phyloP scores from a whole-genome alignment of 92 coral and sea anemone genomes.

The Paragorgia papillata region DNA sequence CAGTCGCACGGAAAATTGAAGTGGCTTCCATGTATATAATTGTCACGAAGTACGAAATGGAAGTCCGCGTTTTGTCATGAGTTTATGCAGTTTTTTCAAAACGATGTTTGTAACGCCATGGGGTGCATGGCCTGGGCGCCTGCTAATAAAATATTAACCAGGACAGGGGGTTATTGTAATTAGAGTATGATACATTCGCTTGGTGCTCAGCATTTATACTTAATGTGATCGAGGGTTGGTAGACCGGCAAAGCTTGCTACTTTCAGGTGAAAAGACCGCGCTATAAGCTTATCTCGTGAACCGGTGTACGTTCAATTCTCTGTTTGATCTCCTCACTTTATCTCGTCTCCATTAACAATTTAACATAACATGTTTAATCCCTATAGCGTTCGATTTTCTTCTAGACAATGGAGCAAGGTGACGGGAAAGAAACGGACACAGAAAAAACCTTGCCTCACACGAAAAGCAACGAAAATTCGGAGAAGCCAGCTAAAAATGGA shows the following conservation, averaged over 20 bases:
- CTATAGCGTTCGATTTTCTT: neutral
- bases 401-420: neutral
- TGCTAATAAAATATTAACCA: neutral
- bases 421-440: neutral
- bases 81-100: too few relatives aligned
- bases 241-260: neutral
- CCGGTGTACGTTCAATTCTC: too few relatives aligned
- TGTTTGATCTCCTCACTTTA: too few relatives aligned
- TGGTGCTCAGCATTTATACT: neutral
- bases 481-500: constrained; percentile 12
- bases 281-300: neutral
- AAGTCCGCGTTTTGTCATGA: too few relatives aligned
- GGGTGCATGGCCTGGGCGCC: neutral
- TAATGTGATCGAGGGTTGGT: neutral
- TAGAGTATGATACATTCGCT: neutral
- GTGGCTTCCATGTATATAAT: too few relatives aligned
- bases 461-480: neutral
- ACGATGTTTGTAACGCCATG: neutral
- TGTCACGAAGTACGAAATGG: too few relatives aligned
- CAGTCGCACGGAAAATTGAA: too few relatives aligned
- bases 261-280: neutral
- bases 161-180: neutral
- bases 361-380: neutral
- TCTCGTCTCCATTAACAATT: neutral
- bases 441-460: neutral